Percentiles rank a stretch among this genome's conserved stretches.
These are phyloP conservation scores for Triplophysa siluroides DNA, from an alignment of 2,113 vertebrate genomes.

Conservation along the genomic window DNA sequence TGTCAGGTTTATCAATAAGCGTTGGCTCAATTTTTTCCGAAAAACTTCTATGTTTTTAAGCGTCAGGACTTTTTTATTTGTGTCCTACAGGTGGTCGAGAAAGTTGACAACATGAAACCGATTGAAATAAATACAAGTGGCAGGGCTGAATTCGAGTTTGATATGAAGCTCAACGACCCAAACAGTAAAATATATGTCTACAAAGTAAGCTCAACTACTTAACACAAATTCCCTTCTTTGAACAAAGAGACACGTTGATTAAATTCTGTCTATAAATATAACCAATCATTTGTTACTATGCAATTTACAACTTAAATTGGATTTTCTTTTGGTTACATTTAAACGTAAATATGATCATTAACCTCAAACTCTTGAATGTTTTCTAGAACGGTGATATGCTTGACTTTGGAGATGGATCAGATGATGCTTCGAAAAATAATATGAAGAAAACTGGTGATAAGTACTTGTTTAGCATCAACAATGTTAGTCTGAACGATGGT, in stretches of 20 bases:
- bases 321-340: no score
- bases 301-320: not conserved
- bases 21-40: not conserved
- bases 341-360: not conserved
- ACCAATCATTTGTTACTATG: not conserved
- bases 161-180: slow-evolving; percentile 78
- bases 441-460: slow-evolving; percentile 74
- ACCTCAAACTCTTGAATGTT: slow-evolving; percentile 5
- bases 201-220: slow-evolving; percentile 74
- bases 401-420: slow-evolving; percentile 65
- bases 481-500: slow-evolving; percentile 79
- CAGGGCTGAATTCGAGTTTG: slow-evolving; percentile 78
- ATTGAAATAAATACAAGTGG: slow-evolving; percentile 77
- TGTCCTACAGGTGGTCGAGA: slow-evolving; percentile 72
- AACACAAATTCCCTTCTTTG: no score
- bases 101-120: slow-evolving; percentile 75
- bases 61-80: not conserved
- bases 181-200: slow-evolving; percentile 81
- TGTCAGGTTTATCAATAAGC: no score
- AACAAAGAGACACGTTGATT: slow-evolving; percentile 44
- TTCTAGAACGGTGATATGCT: slow-evolving; percentile 79
- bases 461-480: slow-evolving; percentile 80
- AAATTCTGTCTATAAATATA: not conserved
- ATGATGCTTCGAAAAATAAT: slow-evolving; percentile 73
- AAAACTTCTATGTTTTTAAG: not conserved